Evolutionary conservation across 2,797 vertebrate species (phyloP), one percentile per base, ranked within the genome.

Genomic region (Meriones psammophilus): DNA sequence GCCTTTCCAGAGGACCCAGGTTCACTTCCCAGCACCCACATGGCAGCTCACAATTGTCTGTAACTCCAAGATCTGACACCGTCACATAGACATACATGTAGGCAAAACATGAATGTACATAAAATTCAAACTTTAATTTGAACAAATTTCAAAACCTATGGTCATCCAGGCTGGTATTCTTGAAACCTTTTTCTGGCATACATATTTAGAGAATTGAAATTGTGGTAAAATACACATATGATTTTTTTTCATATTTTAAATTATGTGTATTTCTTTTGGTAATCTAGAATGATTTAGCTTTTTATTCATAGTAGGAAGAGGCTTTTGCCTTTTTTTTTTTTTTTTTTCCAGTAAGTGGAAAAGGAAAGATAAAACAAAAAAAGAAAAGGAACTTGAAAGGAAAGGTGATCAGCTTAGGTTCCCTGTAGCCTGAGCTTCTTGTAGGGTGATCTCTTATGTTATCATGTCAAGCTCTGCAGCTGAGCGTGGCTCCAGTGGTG

Each of bases 391-490:
- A 88, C 14, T 14, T 88, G 26, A 88, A 46, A 74, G 64, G 28
- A 94, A 79, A 69, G 60, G 73, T 94, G 58, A 90, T 69, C 28
- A 95, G 62, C 39, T 77, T 56, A 46, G 73, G 68, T 36, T 76
- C 17, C 69, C 30, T 30, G 33, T 24, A 84, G 18, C 73, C 81
- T 79, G 60, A 22, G 93, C 39, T 13, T 50, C n/a, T 39, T 20
- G 71, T 79, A 87, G 89, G n/a, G 73, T 87, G 28, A 9, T 83
- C 14, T 91, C 30, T 62, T 89, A 1, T 14, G 69, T 39, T 92
- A 24, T n/a, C 79, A 79, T 94, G n/a, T 91, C 88, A 85, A 8
- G 54, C 30, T 84, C 64, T 77, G 78, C 46, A 30, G 28, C n/a
- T 80, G 78, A 89, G n/a, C n/a, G 22, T 81, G 58, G 10, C 68